Evolutionary conservation across 2,797 vertebrate genomes (phyloP), one percentile per base, ranked within the genome.

Genomic region (Emys orbicularis): DNA sequence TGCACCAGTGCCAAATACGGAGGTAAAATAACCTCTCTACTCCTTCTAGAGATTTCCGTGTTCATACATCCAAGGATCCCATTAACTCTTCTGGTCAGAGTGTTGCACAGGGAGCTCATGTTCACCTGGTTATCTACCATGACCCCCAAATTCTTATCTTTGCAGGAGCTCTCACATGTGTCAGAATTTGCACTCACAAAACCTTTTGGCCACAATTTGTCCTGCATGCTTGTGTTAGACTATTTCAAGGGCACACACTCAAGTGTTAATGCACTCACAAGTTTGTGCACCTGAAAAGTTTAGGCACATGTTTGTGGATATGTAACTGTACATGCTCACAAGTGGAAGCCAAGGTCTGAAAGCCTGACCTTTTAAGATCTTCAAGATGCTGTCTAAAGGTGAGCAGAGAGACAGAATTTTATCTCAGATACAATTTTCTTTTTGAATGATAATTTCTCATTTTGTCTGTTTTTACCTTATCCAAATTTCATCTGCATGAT

Each of bases 191-290:
- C 31, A 61, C 31, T 34, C 31, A 31, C 59, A 61, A 34, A 16
- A 61, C 29, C 31, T 61, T 34, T 34, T 34, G 59, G 59, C 15
- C 59, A 18, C 31, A 61, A 61, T 16, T 31, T 31, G 59, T 34
- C 59, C 59, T 34, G 59, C 31, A 34, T 34, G 13, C 59, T 16
- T 34, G 31, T 34, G 15, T 34, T 18, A 15, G 15, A 34, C 31
- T 34, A 34, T 61, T 61, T 61, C 31, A 61, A 1, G 47, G 47
- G 8, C 15, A 1, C 0, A 0, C 10, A 7, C 53, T 13, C 3
- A 31, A 52, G 8, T 52, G 31, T 0, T 3, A 80, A 18, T 0
- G 0, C 3, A 9, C 34, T 77, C 47, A 6, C 34, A 56, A 29
- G 23, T 29, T 88, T 74, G 89, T 79, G 84, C 61, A 52, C 8